A percentile compares a stretch with the other conserved stretches of the same genome.
Conservation (phyloP, 2,888 invertebrate genomes). For the Ormyrus nitidulus region DNA sequence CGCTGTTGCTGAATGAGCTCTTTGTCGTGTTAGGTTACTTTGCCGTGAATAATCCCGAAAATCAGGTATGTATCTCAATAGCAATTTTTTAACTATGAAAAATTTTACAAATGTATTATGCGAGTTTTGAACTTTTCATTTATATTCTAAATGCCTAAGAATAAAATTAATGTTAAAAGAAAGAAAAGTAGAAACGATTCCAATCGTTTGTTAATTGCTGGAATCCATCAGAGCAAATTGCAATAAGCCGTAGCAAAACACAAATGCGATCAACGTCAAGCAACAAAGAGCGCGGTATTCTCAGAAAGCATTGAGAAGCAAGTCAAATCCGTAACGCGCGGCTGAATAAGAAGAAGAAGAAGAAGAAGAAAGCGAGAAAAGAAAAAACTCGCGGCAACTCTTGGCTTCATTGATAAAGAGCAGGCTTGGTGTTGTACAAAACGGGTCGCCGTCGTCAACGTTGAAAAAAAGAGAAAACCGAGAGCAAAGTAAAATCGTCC, state of each 20-base stretch:
- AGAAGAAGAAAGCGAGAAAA: slow-evolving; percentile 37
- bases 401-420: slow-evolving; percentile 49
- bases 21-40: slow-evolving; percentile 90
- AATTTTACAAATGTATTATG: background rate
- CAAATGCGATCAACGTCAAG: background rate
- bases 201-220: background rate
- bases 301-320: slow-evolving; percentile 15
- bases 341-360: background rate
- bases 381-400: slow-evolving; percentile 21
- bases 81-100: background rate
- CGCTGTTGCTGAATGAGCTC: slow-evolving; percentile 86
- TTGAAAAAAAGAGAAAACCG: slow-evolving; percentile 21
- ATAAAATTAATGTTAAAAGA: too few relatives aligned
- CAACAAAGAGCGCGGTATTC: slow-evolving; percentile 12
- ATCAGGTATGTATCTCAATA: slow-evolving; percentile 79
- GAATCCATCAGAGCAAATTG: background rate
- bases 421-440: slow-evolving; percentile 53
- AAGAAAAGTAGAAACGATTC: too few relatives aligned
- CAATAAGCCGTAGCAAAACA: background rate
- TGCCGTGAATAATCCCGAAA: slow-evolving; percentile 86
- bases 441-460: slow-evolving; percentile 37
- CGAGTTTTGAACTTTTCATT: too few relatives aligned
- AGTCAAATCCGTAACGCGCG: background rate
- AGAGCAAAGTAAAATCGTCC: slow-evolving; percentile 18
- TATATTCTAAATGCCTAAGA: too few relatives aligned